phyloP scores from a whole-genome alignment of 2,888 invertebrate species.

The Zele albiditarsus region DNA sequence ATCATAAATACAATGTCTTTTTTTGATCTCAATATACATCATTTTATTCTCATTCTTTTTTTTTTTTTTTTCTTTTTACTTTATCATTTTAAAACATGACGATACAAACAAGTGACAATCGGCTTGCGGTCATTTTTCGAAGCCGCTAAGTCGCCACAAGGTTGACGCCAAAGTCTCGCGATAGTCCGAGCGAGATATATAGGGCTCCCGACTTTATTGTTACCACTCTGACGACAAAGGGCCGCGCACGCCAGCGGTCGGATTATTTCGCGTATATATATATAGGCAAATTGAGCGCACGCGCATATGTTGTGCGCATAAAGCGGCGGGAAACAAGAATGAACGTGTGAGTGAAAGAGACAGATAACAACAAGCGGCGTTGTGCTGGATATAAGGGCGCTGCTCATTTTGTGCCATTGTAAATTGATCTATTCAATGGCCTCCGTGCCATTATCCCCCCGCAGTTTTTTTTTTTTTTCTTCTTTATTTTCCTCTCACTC shows the following conservation, averaged over 20 bases:
- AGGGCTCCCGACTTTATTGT: not conserved
- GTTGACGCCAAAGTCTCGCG: conserved; percentile 43
- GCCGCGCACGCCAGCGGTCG: conserved; percentile 62
- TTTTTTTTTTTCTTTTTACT: not conserved
- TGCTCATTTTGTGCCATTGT: conserved; percentile 73
- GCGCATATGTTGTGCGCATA: conserved; percentile 16
- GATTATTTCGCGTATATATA: conserved; percentile 58
- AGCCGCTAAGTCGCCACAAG: conserved; percentile 42
- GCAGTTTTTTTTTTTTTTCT: conserved; percentile 48
- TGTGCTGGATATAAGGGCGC: conserved; percentile 50
- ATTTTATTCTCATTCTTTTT: not conserved
- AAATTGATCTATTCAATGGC: conserved; percentile 73
- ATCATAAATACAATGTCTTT: not conserved
- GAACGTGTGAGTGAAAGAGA: conserved; percentile 2
- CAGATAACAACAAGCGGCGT: conserved; percentile 42
- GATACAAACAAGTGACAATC: conserved; percentile 69
- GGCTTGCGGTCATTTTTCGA: conserved; percentile 67
- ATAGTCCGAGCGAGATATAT: conserved; percentile 40
- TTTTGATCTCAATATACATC: not conserved
- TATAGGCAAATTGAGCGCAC: not conserved
- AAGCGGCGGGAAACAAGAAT: conserved; percentile 29
- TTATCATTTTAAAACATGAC: not conserved
- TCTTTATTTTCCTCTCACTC: conserved; percentile 38
- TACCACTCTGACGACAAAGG: conserved; percentile 46
- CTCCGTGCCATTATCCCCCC: conserved; percentile 67